These are phyloP conservation scores for Caenorhabditis zanzibari DNA, from an alignment of 2,888 invertebrate genomes.

Conservation along the genomic window DNA sequence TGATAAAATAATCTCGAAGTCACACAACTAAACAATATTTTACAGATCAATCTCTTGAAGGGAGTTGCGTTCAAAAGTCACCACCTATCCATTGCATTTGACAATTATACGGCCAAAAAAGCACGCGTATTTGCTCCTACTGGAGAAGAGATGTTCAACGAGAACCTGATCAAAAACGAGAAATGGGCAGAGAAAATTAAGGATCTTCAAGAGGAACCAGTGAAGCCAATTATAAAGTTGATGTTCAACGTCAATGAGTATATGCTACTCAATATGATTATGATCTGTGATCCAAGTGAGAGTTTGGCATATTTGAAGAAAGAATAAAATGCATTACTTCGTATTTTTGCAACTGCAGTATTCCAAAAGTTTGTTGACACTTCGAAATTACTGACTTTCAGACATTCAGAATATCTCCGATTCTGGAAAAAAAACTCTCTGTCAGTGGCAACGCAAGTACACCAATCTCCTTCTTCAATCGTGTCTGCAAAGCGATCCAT, in stretches of 20 bases:
- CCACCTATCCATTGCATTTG: conserved; percentile 41
- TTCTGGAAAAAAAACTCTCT: no score
- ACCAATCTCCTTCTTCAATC: no score
- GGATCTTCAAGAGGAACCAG: conserved; percentile 4
- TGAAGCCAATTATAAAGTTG: conserved; percentile 28
- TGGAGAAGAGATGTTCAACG: conserved; percentile 33
- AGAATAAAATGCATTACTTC: no score
- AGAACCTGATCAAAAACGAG: neutral
- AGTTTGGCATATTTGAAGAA: neutral
- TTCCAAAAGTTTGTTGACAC: no score
- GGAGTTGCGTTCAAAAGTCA: conserved; percentile 49
- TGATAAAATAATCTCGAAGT: no score
- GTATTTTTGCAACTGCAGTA: no score
- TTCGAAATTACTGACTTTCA: neutral
- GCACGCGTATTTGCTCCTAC: conserved; percentile 8
- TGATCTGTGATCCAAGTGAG: conserved; percentile 49
- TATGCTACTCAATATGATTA: conserved; percentile 36
- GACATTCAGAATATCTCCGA: no score
- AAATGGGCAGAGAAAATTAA: conserved; percentile 8
- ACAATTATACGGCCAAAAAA: conserved; percentile 5
- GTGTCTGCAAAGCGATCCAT: no score
- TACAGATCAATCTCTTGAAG: conserved; percentile 47
- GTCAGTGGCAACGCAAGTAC: no score
- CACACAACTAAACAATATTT: neutral
- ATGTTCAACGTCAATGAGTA: conserved; percentile 21